phyloP scores from a whole-genome alignment of 2,113 vertebrate species.

The Orthonyx spaldingii region DNA sequence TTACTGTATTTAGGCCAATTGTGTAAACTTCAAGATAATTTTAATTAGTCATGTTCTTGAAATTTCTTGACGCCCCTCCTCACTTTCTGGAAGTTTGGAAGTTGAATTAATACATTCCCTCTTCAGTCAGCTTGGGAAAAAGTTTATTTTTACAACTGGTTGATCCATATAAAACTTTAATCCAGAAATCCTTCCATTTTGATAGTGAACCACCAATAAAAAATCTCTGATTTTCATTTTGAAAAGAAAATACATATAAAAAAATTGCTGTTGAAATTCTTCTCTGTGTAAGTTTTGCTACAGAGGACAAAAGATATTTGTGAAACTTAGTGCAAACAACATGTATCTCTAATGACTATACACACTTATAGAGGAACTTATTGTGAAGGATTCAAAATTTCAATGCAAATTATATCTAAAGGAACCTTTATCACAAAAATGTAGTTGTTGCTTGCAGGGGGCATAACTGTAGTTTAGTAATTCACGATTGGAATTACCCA shows the following conservation, averaged over 20 bases:
- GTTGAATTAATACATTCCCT: neutral
- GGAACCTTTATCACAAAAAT: neutral
- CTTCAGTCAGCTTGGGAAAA: neutral
- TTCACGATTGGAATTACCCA: neutral
- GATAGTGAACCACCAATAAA: neutral
- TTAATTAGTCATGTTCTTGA: neutral
- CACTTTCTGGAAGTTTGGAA: neutral
- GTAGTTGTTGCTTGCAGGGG: neutral
- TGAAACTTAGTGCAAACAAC: neutral
- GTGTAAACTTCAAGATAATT: neutral
- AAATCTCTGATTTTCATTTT: fast-evolving
- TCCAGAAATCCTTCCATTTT: neutral
- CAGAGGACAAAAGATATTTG: neutral
- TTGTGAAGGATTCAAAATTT: neutral
- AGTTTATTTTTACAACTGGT: neutral
- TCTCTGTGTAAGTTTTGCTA: neutral
- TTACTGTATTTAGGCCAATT: neutral
- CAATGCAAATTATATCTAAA: neutral
- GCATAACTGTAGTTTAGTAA: neutral
- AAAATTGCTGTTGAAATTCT: neutral
- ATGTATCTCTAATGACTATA: neutral
- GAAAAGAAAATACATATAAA: neutral
- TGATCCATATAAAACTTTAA: neutral
- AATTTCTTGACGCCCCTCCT: neutral
- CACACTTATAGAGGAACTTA: neutral